A percentile compares a stretch with the other conserved stretches of the same genome.
phyloP scores from a whole-genome alignment of 2,113 vertebrate genomes.

The Coregonus clupeaformis region DNA sequence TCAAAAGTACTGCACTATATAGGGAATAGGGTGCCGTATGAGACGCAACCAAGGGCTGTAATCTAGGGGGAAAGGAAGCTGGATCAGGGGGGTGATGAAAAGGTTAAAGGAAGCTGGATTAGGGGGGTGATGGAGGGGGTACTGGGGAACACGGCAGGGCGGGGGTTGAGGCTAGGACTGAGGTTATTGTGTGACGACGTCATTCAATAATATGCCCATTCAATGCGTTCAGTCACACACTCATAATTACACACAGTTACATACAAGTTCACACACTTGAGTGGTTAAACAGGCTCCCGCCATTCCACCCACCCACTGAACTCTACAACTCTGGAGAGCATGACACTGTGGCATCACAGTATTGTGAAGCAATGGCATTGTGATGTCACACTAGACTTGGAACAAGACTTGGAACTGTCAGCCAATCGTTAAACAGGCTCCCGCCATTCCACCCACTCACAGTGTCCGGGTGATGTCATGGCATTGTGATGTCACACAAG shows the following conservation, averaged over 20 bases:
- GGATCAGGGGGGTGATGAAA: no score
- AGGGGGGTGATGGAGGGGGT: neutral
- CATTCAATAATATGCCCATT: neutral
- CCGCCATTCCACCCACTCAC: neutral
- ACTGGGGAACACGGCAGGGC: no score
- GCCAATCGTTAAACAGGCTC: neutral
- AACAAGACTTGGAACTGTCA: no score
- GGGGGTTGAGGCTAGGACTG: neutral
- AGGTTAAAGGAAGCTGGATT: neutral
- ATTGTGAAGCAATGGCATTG: slow-evolving; percentile 44
- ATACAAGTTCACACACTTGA: neutral
- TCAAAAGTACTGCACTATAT: no score
- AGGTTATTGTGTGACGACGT: neutral
- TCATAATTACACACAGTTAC: slow-evolving; percentile 16
- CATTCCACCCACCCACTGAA: slow-evolving; percentile 6
- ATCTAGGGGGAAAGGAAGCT: neutral
- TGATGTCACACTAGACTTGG: slow-evolving; percentile 38
- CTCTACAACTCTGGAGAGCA: neutral
- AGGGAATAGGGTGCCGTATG: neutral
- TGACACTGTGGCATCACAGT: slow-evolving; percentile 12
- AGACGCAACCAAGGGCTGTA: neutral
- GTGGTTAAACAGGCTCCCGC: slow-evolving; percentile 13
- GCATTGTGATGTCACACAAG: neutral
- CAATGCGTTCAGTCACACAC: neutral
- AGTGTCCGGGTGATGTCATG: neutral